Percentiles rank a stretch among this genome's conserved stretches.
phyloP scores from a whole-genome alignment of 1,140 invertebrate species.

The Drosophila murphyi region DNA sequence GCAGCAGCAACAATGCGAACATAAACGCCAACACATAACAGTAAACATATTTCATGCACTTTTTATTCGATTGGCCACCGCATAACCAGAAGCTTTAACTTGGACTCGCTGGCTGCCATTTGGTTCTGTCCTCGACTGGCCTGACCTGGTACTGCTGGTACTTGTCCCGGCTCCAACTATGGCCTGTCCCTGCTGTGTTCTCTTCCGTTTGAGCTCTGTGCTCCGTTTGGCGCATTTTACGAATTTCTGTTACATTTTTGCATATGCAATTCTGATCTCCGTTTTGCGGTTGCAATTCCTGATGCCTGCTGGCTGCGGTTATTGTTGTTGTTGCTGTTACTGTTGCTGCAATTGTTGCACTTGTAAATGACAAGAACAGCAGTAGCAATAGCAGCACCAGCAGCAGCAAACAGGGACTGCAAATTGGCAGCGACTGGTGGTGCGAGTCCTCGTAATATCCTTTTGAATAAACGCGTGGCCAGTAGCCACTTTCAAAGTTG shows the following conservation, averaged over 20 bases:
- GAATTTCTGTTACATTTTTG: slow-evolving; percentile 77
- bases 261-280: slow-evolving; percentile 76
- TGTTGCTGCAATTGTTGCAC: slow-evolving; percentile 48
- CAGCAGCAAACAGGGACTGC: slow-evolving; percentile 9
- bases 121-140: neutral
- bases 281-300: slow-evolving; percentile 68
- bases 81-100: slow-evolving; percentile 44
- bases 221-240: slow-evolving; percentile 52
- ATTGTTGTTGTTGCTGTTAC: slow-evolving; percentile 7
- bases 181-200: slow-evolving; percentile 6
- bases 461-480: slow-evolving; percentile 62
- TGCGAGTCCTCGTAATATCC: slow-evolving; percentile 62
- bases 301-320: slow-evolving; percentile 51
- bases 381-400: slow-evolving; percentile 16
- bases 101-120: slow-evolving; percentile 9
- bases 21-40: slow-evolving; percentile 74
- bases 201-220: slow-evolving; percentile 8
- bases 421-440: slow-evolving; percentile 33
- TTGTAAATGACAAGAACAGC: slow-evolving; percentile 68
- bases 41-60: slow-evolving; percentile 76
- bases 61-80: slow-evolving; percentile 71
- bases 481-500: slow-evolving; percentile 27
- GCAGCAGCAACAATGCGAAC: slow-evolving; percentile 42
- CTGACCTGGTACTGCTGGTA: neutral
- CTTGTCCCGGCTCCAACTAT: slow-evolving; percentile 12